Evolutionary conservation across 2,797 vertebrate genomes (phyloP).

Genomic region (Rhinichthys osculus): DNA sequence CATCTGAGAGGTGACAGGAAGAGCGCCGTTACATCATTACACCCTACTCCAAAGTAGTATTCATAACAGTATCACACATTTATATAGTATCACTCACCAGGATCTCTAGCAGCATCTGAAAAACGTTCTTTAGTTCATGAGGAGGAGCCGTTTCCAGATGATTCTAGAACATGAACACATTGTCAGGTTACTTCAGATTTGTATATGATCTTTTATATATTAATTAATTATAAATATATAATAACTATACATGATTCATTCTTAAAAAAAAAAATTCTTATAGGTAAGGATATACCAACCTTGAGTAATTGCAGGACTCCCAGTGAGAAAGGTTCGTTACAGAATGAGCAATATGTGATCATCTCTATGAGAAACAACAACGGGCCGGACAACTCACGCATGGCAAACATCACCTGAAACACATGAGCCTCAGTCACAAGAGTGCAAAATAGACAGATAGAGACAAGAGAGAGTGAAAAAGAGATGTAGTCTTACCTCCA

Average conservation of each 20-base stretch:
- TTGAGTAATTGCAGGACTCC: constrained; percentile 92
- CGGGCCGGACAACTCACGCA: constrained; percentile 92
- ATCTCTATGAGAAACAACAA: constrained; percentile 91
- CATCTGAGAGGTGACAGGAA: constrained; percentile 75
- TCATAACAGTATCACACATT: not conserved
- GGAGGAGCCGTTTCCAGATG: constrained; percentile 95
- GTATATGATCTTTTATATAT: not conserved
- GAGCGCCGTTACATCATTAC: not conserved
- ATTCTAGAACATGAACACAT: constrained; percentile 74
- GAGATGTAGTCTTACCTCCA: constrained; percentile 83
- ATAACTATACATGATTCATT: no score
- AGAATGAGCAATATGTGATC: constrained; percentile 93
- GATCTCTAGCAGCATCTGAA: constrained; percentile 95
- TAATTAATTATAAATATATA: not conserved
- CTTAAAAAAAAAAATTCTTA: no score
- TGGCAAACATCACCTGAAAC: constrained; percentile 93
- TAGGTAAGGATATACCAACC: constrained; percentile 72
- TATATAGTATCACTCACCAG: constrained; percentile 75
- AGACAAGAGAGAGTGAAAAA: no score
- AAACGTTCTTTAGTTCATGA: constrained; percentile 96
- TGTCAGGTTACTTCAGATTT: not conserved
- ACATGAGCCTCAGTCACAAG: not conserved
- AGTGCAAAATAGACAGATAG: not conserved
- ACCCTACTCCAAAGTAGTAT: not conserved
- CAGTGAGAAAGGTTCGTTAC: constrained; percentile 94